These are phyloP conservation scores for Myotis planiceps DNA, from an alignment of 2,797 vertebrate species.

Conservation along the genomic window DNA sequence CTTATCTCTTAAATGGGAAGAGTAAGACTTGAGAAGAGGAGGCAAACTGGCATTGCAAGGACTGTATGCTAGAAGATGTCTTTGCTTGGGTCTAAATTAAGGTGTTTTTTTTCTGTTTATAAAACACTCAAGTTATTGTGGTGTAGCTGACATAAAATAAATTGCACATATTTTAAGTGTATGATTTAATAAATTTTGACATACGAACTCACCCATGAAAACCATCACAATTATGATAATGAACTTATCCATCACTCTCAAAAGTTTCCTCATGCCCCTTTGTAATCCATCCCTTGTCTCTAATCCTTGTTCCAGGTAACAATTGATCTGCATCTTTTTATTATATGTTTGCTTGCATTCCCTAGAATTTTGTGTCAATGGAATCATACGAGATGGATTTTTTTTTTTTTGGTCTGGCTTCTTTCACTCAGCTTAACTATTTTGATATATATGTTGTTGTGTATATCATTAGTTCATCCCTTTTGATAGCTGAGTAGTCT, in stretches of 20 bases:
- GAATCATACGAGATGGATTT: not conserved
- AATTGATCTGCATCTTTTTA: not conserved
- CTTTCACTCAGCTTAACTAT: not conserved
- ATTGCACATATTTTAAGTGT: not conserved
- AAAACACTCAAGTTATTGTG: not conserved
- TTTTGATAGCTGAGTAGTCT: not conserved
- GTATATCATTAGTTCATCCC: not conserved
- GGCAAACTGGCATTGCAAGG: not conserved
- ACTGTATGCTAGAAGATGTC: not conserved
- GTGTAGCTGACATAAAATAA: not conserved
- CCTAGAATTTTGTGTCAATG: not conserved
- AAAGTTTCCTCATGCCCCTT: not conserved
- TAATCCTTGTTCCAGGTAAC: not conserved
- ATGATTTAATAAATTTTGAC: not conserved
- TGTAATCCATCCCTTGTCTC: not conserved
- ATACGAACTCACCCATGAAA: not conserved
- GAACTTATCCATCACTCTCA: not conserved
- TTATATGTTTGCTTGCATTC: not conserved
- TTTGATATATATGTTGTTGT: not conserved
- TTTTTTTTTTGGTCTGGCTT: not conserved
- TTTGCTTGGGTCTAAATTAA: not conserved
- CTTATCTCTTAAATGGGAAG: not conserved
- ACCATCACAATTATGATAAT: not conserved
- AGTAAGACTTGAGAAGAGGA: not conserved
- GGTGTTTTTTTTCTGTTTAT: not conserved